phyloP scores from a whole-genome alignment of 2,113 vertebrate species.

The Dolichotis patagonum region DNA sequence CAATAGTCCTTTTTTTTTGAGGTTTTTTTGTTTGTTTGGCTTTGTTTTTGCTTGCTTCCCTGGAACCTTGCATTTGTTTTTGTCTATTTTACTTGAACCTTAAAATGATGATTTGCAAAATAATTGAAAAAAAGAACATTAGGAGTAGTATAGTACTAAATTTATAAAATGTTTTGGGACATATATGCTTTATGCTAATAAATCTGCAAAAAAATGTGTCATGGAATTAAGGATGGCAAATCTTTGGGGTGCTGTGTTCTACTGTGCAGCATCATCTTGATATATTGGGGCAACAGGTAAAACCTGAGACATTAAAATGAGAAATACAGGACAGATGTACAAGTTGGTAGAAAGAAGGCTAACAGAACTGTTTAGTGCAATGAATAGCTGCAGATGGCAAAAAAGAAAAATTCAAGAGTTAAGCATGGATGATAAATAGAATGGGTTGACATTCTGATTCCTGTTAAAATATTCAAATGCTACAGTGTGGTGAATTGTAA shows the following conservation, averaged over 20 bases:
- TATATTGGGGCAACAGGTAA: background rate
- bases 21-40: background rate
- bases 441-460: conserved; percentile 34
- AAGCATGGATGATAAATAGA: conserved; percentile 52
- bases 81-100: background rate
- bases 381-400: conserved; percentile 25
- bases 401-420: conserved; percentile 32
- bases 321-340: background rate
- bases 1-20: background rate
- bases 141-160: background rate
- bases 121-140: background rate
- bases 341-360: background rate
- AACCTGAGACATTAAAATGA: background rate
- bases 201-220: background rate
- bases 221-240: background rate
- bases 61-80: background rate
- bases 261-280: background rate
- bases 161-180: background rate
- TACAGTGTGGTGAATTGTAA: conserved; percentile 57
- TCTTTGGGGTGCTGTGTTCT: background rate
- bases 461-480: conserved; percentile 72
- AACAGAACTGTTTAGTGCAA: background rate
- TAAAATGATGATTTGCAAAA: background rate
- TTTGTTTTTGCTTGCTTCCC: background rate
- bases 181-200: background rate